Conservation (phyloP, 2,113 vertebrate species). For the Chaetodon auriga region DNA sequence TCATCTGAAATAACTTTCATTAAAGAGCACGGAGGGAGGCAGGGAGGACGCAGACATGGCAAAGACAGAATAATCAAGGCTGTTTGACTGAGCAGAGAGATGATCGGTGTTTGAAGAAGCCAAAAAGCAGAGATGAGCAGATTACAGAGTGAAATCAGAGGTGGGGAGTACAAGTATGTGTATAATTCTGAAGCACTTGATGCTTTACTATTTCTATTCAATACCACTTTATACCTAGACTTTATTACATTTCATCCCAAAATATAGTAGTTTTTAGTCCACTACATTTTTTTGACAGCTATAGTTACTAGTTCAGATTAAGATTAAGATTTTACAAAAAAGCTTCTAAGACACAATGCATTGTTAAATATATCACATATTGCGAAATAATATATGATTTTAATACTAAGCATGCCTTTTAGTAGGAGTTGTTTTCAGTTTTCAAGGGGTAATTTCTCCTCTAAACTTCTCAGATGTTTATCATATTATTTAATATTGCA, state of each 20-base stretch:
- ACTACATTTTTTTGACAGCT: no score
- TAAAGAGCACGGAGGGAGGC: slow-evolving; percentile 30
- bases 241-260: no score
- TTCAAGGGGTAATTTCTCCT: no score
- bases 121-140: neutral
- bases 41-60: slow-evolving; percentile 11
- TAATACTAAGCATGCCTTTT: no score
- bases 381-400: no score
- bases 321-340: no score
- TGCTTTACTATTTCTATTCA: neutral
- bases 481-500: neutral
- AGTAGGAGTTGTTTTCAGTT: no score
- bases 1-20: slow-evolving; percentile 72
- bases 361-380: no score
- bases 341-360: no score
- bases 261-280: no score
- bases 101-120: slow-evolving; percentile 16
- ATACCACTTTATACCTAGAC: no score
- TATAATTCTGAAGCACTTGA: neutral
- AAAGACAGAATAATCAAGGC: slow-evolving; percentile 34
- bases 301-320: no score
- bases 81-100: slow-evolving; percentile 26
- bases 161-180: neutral
- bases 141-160: neutral
- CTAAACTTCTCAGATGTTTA: neutral